phyloP scores from a whole-genome alignment of 2,888 invertebrate genomes.

The Luffia ferchaultella region DNA sequence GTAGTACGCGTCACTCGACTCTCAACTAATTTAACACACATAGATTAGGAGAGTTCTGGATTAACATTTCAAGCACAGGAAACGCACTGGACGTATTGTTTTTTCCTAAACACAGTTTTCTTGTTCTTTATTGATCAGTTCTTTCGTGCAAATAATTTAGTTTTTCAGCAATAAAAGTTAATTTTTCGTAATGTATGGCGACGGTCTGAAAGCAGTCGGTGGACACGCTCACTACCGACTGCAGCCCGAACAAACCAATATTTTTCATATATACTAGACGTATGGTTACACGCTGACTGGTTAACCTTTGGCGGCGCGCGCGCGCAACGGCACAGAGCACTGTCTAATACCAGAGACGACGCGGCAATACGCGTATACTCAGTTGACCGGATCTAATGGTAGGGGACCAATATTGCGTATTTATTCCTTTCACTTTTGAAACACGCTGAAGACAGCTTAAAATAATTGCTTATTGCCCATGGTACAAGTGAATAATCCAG shows the following conservation, averaged over 20 bases:
- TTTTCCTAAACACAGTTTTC: background rate
- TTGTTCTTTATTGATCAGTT: background rate
- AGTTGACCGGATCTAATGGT: background rate
- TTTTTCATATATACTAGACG: slow-evolving; percentile 5
- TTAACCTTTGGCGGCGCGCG: background rate
- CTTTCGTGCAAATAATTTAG: no score
- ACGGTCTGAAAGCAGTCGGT: background rate
- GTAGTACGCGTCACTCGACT: no score
- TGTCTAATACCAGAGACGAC: slow-evolving; percentile 3
- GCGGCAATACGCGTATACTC: background rate
- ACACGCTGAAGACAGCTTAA: background rate
- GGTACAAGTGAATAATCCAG: background rate
- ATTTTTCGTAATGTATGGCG: no score
- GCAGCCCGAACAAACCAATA: background rate
- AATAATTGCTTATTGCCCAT: background rate
- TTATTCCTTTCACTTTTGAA: background rate
- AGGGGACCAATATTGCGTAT: background rate
- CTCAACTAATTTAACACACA: no score
- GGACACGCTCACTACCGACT: background rate
- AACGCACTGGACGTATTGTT: background rate
- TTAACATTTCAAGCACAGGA: background rate
- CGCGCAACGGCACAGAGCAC: slow-evolving; percentile 3
- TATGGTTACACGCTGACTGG: background rate
- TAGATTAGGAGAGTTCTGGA: background rate
- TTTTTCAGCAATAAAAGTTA: no score